Base-by-base conservation (phyloP, 2,113 vertebrate species). In the Malaclemys terrapin region DNA sequence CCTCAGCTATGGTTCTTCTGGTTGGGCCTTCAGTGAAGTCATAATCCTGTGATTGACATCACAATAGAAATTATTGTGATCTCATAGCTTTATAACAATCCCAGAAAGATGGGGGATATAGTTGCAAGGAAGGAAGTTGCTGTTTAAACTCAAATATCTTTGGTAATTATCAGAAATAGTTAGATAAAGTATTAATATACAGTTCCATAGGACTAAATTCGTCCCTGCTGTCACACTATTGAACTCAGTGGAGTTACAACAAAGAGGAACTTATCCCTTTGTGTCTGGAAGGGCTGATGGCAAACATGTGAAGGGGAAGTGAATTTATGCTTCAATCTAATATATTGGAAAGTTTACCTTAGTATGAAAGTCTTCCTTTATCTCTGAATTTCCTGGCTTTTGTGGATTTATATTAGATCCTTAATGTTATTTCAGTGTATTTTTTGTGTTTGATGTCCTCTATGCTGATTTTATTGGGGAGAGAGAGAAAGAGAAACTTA, bases 381-480 rank as follows among this genome's bases (percentile, higher is more conserved):
- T 97, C 95, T 97, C 89, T 96, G 97, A 97, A 97, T 97, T 97
- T 97, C 96, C 94, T 97, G 97, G 96, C 83, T 97, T 97, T 96
- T 96, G 81, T 95, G 91, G 94, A 92, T 98, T 98, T 97, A 94
- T 95, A 94, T 96, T 94, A 95, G 94, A 94, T 95, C 85, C 86
- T 96, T 94, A 95, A 95, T 97, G 88, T 96, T 97, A 96, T 95
- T 97, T 96, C 94, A 96, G 0, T 95, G 80, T 95, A 85, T 89
- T 93, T 94, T 93, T 86, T 95, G 78, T 90, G 85, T 97, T 97
- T 97, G 93, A 95, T 97, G 94, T 97, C 85, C 94, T 97, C 93
- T 35, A 49, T 56, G 86, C 94, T 97, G 93, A 93, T 97, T 97
- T 96, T 91, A 94, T 87, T 96, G 85, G 85, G 87, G 79, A 93